A percentile compares a stretch with the other conserved stretches of the same genome.
phyloP scores from a whole-genome alignment of 30 jellyfish, hydroid and myxozoan species.

The Hydractinia symbiolongicarpus region DNA sequence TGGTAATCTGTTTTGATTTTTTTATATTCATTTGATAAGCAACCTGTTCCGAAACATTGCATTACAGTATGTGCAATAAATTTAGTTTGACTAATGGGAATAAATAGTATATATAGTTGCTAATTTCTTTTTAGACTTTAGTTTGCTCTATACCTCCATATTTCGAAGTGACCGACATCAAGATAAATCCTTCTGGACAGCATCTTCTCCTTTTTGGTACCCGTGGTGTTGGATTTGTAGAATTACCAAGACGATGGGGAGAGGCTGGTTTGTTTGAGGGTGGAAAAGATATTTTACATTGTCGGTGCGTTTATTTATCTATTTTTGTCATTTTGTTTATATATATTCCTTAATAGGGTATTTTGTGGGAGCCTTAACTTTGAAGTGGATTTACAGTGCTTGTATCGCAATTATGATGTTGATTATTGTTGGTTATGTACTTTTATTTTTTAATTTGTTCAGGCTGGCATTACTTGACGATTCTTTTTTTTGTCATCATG shows the following conservation, averaged over 20 bases:
- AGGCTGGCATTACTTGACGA: constrained; percentile 60
- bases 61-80: too few relatives aligned
- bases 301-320: constrained; percentile 53
- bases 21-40: too few relatives aligned
- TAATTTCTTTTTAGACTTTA: constrained; percentile 32
- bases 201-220: constrained; percentile 50
- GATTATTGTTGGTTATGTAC: neutral
- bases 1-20: too few relatives aligned
- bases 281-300: constrained; percentile 53
- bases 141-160: constrained; percentile 48
- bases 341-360: neutral
- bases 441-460: neutral
- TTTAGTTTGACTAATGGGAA: too few relatives aligned
- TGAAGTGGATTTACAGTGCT: neutral
- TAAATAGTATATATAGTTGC: too few relatives aligned
- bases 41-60: too few relatives aligned
- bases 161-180: constrained; percentile 48
- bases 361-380: neutral
- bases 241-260: constrained; percentile 89
- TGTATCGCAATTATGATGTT: neutral
- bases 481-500: constrained; percentile 35
- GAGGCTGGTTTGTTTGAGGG: constrained; percentile 58
- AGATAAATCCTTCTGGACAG: constrained; percentile 47
- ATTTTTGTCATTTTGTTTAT: neutral
- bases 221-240: constrained; percentile 74